Evolutionary conservation across 2,888 invertebrate species (phyloP).

Genomic region (Sarcophaga rosellei): DNA sequence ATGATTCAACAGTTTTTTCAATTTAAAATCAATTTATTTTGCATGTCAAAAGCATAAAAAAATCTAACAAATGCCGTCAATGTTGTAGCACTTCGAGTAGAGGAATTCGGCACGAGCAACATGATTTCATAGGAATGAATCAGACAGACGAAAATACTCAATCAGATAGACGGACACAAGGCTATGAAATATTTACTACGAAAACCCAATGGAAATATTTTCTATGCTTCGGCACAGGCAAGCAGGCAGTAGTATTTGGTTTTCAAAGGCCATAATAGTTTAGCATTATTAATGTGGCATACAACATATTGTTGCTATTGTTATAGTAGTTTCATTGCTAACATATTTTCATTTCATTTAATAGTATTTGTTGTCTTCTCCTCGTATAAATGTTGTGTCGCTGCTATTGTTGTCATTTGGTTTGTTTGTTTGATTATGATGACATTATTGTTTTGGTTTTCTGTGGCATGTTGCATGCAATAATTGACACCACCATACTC

Average conservation of each 20-base stretch:
- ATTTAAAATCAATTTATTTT: conserved; percentile 77
- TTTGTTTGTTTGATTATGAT: conserved; percentile 53
- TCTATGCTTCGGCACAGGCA: conserved; percentile 7
- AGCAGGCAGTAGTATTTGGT: conserved; percentile 9
- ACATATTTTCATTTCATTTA: too few species aligned
- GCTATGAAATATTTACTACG: background rate
- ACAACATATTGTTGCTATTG: conserved; percentile 11
- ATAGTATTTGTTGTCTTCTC: too few species aligned
- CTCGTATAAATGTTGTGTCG: background rate
- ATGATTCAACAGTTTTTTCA: conserved; percentile 55
- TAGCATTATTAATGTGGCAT: background rate
- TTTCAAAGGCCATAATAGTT: background rate
- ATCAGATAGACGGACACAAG: background rate
- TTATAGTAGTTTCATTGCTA: background rate
- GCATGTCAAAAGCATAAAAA: conserved; percentile 68
- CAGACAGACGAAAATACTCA: background rate
- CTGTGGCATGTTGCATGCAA: conserved; percentile 64
- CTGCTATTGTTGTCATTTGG: conserved; percentile 7
- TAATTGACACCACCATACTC: conserved; percentile 54
- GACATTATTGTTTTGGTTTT: conserved; percentile 63
- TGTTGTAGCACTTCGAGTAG: conserved; percentile 54
- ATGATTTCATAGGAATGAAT: background rate
- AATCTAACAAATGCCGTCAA: conserved; percentile 62
- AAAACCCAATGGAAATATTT: conserved; percentile 9
- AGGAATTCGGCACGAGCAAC: conserved; percentile 48